Percentiles rank a stretch among this genome's conserved stretches.
These are phyloP conservation scores for Apantesis nais DNA, from an alignment of 2,888 invertebrate genomes.

Conservation along the genomic window DNA sequence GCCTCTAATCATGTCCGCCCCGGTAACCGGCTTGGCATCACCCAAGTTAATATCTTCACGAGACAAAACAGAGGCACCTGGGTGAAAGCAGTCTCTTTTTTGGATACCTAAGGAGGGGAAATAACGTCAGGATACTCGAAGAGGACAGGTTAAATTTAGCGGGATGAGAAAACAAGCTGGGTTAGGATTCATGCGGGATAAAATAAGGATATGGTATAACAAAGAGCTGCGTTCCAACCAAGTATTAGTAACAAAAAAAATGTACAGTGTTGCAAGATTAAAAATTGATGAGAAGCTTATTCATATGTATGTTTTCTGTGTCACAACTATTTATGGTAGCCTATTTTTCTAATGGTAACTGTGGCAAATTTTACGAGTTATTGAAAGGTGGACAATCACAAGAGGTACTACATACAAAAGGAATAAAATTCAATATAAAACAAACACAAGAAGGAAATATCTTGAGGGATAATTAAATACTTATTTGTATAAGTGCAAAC, in stretches of 20 bases:
- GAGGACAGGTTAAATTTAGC: conserved; percentile 44
- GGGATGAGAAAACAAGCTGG: conserved; percentile 39
- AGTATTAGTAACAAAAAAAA: conserved; percentile 70
- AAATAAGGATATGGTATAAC: conserved; percentile 32
- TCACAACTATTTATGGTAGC: not conserved
- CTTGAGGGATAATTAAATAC: no score
- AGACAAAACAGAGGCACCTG: conserved; percentile 90
- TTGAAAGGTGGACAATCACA: conserved; percentile 2
- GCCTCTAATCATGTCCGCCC: conserved; percentile 92
- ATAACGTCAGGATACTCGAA: conserved; percentile 49
- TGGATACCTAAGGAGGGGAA: conserved; percentile 82
- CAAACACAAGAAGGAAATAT: not conserved
- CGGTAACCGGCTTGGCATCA: conserved; percentile 87
- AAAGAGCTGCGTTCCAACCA: conserved; percentile 81
- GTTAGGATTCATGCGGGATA: conserved; percentile 47
- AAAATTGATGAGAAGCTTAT: not conserved
- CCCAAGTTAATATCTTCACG: conserved; percentile 87
- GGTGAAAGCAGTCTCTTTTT: conserved; percentile 95
- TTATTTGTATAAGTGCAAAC: not conserved
- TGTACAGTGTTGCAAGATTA: conserved; percentile 13
- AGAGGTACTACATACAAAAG: not conserved
- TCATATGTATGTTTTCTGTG: not conserved
- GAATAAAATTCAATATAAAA: not conserved
- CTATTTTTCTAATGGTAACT: not conserved
- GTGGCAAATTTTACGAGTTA: not conserved